Base-by-base conservation (phyloP, 2,113 vertebrate genomes). In the Epinephelus cyanopodus region DNA sequence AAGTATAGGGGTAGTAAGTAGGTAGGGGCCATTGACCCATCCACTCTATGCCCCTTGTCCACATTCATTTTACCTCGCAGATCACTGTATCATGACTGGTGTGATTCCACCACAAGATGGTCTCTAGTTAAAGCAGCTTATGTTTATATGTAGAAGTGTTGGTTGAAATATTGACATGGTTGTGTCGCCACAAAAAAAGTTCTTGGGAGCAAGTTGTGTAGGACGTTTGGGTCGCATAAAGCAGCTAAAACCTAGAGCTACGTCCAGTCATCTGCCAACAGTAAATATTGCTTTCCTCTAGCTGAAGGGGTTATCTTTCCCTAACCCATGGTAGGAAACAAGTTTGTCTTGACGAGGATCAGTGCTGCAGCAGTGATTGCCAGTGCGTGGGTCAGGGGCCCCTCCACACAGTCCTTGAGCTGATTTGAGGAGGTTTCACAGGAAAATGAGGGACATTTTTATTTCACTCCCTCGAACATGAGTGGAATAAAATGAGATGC, bases 371-470 rank as follows among this genome's bases (percentile, higher is more conserved):
- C 73, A 25, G 33, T 57, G 48, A 77, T 75, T 61, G n/a, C 13
- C 47, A 29, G 45, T n/a, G 21, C 33, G 5, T 17, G 19, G 19
- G 52, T 27, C 52, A 72, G 50, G 27, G 47, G 5, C 9, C 33
- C 19, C 23, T 62, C 27, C 33, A 82, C 18, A 5, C 0, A 1
- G 56, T 77, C 37, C 61, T 54, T 29, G 21, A 67, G 74, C 68
- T 65, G 58, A 79, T 66, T 74, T 70, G 23, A 82, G 63, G 69
- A 74, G 60, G 21, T 61, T 79, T 64, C 12, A 48, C 19, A 50
- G 48, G 29, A 74, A 73, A 60, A 65, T 33, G 45, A 65, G 47
- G 33, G 1, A 3, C 4, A 2, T 9, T 74, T 77, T 68, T 7
- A 33, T 68, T 79, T 67, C 9, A 17, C 15, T 54, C 18, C 25